Evolutionary conservation across 2,888 invertebrate genomes (phyloP), one percentile per base, ranked within the genome.

Genomic region (Melieria picta): DNA sequence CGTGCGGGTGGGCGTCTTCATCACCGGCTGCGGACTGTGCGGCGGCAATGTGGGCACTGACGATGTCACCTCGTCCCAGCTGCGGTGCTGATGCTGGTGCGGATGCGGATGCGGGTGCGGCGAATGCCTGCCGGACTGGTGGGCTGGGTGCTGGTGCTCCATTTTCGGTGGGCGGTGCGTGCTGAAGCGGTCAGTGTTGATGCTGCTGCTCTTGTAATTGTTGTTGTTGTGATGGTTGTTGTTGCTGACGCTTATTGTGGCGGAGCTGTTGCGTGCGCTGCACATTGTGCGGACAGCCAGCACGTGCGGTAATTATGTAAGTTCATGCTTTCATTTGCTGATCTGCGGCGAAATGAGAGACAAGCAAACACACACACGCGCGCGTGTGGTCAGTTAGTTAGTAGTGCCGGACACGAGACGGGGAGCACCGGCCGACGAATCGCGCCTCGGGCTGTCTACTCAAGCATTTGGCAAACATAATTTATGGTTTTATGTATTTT

Each of bases 401-500:
- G 30, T 30, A 30, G 30, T 30, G 30, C 30, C 30, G 30, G 30
- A 30, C 30, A 30, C 30, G 2, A 30, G 30, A 30, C 30, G 30
- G 3, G 30, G 30, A 30, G 30, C 30, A 30, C 30, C 30, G 2
- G 30, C 30, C 30, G 30, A 30, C 30, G 30, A 30, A 2, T 16
- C 2, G 16, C 16, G 1, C 16, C 16, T 16, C 16, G 2, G 16
- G 30, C 2, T 30, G 30, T 30, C 30, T 30, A 30, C 30, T 30
- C 16, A 50, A 43, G 43, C 58, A 67, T 11, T 52, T n/a, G 60
- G 78, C 75, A 77, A 81, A 80, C 79, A 82, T 79, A 80, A 81
- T 80, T 80, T 82, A 82, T 81, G 81, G 76, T 78, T 80, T 80
- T 81, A 79, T 80, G 79, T 80, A 78, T 77, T 77, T 81, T 80